Percentiles rank a stretch among this genome's conserved stretches.
These are phyloP conservation scores for Nicator chloris DNA, from an alignment of 2,113 vertebrate species.

Conservation along the genomic window DNA sequence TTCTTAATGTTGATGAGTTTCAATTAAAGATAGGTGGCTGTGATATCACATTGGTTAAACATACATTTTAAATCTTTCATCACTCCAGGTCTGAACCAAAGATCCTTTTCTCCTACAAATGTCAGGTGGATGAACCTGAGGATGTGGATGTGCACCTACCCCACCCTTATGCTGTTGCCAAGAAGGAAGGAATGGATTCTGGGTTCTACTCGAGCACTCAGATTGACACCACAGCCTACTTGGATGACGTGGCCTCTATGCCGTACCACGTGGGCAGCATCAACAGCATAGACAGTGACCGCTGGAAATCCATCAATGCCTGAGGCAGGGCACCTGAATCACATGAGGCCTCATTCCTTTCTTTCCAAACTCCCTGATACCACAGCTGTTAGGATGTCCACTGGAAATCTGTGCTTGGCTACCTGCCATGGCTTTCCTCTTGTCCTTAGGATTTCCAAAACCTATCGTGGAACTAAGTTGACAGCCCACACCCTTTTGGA, in stretches of 20 bases:
- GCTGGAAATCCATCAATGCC: constrained; percentile 88
- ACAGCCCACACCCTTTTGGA: not conserved
- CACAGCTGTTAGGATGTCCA: not conserved
- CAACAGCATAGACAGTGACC: constrained; percentile 91
- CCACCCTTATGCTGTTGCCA: constrained; percentile 82
- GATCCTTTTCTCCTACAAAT: constrained; percentile 99
- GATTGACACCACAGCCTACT: constrained; percentile 87
- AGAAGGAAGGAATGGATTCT: constrained; percentile 82
- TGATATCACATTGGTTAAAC: not conserved
- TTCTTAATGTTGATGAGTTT: not conserved
- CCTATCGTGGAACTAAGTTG: not conserved
- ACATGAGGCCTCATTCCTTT: not conserved
- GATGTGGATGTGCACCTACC: constrained; percentile 93
- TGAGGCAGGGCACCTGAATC: constrained; percentile 44
- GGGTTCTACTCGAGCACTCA: constrained; percentile 91
- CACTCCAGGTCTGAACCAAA: constrained; percentile 89
- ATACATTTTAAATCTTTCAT: not conserved
- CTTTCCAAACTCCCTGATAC: not conserved
- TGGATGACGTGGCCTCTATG: constrained; percentile 91
- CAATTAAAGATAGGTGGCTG: not conserved
- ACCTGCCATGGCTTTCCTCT: not conserved
- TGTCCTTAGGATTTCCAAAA: constrained; percentile 25
- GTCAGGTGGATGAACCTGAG: constrained; percentile 93
- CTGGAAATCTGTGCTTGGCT: not conserved
- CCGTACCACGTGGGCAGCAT: constrained; percentile 85